Base-by-base conservation (phyloP, 2,888 invertebrate genomes). In the Philhelius pedissequus region DNA sequence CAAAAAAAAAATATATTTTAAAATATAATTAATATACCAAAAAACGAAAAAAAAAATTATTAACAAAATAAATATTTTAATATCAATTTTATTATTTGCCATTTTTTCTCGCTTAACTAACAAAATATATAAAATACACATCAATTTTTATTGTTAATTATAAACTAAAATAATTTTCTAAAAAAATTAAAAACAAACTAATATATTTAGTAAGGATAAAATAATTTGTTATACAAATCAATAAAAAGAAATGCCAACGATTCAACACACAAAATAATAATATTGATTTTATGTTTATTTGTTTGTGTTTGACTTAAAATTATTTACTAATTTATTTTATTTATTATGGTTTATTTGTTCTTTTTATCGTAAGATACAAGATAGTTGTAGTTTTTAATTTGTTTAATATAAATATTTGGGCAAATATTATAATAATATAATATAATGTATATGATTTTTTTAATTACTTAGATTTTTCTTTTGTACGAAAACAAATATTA, bases 331-430 rank as follows among this genome's bases (percentile, higher is more conserved):
- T 69, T 43, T 66, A 58, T 64, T 66, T 68, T 52, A 60, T 58
- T 60, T 54, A 48, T 68, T 69, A 62, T 45, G 45, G 2, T 38
- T 38, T 4, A 20, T 64, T 64, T 74, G 32, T 68, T 48, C 35
- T 48, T 45, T 83, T 68, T 58, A 32, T 69, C 74, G 43, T 79
- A 68, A 77, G 60, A 71, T 77, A 75, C 69, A 75, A 48, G 43
- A 80, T 68, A 68, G 35, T 68, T 80, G 75, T 70, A 68, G 71
- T 75, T 58, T 35, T 75, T n/a, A 58, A 38, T 60, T 68, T 75
- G 56, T 70, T 68, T 71, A 75, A 71, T 70, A 75, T 66, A 84
- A 75, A 79, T 84, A 79, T 84, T 79, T 83, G 83, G 83, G 78
- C 69, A 83, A 69, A 69, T 69, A 74, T 74, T 78, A 50, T 40